Conservation (phyloP, 2,888 invertebrate genomes). For the Pandemis corylana region DNA sequence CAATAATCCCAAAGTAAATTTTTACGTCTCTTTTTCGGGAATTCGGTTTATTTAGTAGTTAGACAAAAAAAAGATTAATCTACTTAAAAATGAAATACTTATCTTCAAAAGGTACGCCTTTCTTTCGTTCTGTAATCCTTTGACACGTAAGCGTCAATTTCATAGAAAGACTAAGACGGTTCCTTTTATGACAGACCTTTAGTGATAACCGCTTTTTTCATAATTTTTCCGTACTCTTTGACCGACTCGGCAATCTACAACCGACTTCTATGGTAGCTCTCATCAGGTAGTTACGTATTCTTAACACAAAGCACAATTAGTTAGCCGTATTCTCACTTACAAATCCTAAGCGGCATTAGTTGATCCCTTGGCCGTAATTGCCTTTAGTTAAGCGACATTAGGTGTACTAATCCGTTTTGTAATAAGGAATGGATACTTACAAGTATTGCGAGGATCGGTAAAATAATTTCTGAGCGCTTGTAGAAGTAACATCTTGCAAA, state of each 20-base stretch:
- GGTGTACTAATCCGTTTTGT: conserved; percentile 58
- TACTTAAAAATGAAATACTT: not conserved
- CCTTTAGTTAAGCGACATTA: conserved; percentile 54
- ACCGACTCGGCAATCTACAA: not conserved
- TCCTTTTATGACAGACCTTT: not conserved
- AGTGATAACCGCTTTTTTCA: not conserved
- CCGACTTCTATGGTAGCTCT: conserved; percentile 17
- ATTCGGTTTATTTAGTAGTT: not conserved
- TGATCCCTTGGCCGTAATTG: conserved; percentile 63
- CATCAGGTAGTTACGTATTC: conserved; percentile 31
- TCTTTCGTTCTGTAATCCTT: not conserved
- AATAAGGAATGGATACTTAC: conserved; percentile 51
- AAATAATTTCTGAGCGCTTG: not conserved
- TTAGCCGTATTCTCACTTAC: conserved; percentile 53
- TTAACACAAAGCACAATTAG: conserved; percentile 39
- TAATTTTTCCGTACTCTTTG: not conserved
- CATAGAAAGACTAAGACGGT: not conserved
- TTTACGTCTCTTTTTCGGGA: not conserved
- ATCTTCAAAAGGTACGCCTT: not conserved
- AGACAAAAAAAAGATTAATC: not conserved
- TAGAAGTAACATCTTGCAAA: too few species aligned
- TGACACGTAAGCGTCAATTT: not conserved
- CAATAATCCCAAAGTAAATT: too few species aligned
- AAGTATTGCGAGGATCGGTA: not conserved
- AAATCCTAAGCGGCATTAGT: conserved; percentile 50